phyloP scores from a whole-genome alignment of 2,797 vertebrate species.

The Leptoclinus maculatus region DNA sequence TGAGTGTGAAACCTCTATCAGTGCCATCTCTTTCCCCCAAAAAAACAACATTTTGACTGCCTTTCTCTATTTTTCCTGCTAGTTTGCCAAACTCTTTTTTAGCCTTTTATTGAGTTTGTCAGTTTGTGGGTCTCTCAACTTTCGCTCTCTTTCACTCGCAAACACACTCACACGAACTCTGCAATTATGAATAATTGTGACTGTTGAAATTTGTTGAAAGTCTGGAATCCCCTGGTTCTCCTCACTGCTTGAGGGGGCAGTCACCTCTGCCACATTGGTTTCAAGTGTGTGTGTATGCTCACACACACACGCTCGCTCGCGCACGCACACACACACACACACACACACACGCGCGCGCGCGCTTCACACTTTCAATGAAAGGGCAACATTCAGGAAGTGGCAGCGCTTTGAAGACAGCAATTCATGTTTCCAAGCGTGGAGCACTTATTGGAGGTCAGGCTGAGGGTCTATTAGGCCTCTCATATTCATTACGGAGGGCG shows the following conservation, averaged over 20 bases:
- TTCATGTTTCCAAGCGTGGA: conserved; percentile 80
- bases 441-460: conserved; percentile 82
- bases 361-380: conserved; percentile 68
- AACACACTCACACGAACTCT: conserved; percentile 16
- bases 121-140: conserved; percentile 52
- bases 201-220: conserved; percentile 65
- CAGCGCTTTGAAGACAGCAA: conserved; percentile 83
- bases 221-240: conserved; percentile 73
- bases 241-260: conserved; percentile 75
- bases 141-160: conserved; percentile 42
- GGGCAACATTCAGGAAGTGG: conserved; percentile 78
- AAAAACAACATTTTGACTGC: conserved; percentile 76
- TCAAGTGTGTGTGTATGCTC: conserved; percentile 43
- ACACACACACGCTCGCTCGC: conserved; percentile 5
- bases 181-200: conserved; percentile 80
- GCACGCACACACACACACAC: background rate
- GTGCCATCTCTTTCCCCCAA: conserved; percentile 59
- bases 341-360: conserved; percentile 6
- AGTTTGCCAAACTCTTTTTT: conserved; percentile 38
- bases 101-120: conserved; percentile 62
- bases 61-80: conserved; percentile 31
- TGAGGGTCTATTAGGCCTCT: conserved; percentile 79
- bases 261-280: conserved; percentile 69
- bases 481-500: conserved; percentile 82
- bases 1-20: conserved; percentile 80